Percentiles rank a stretch among this genome's conserved stretches.
Evolutionary conservation across 2,888 invertebrate genomes (phyloP).

Genomic region (Onthophagus sagittarius): DNA sequence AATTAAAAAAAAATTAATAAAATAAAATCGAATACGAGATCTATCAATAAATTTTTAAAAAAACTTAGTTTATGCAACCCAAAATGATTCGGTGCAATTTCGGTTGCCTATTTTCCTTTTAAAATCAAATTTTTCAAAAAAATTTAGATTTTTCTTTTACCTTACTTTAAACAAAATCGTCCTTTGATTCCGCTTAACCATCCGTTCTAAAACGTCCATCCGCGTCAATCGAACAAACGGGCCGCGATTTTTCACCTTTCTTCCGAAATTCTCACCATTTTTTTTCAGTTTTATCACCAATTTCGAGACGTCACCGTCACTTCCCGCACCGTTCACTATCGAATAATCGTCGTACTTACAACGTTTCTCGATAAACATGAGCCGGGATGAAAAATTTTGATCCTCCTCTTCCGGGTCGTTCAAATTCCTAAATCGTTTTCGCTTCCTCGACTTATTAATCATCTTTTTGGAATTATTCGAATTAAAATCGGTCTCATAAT

Average conservation of each 20-base stretch:
- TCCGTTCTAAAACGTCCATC: slow-evolving; percentile 24
- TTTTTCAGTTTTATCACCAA: slow-evolving; percentile 29
- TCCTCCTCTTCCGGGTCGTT: slow-evolving; percentile 27
- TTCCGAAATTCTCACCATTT: slow-evolving; percentile 14
- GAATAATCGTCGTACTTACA: slow-evolving; percentile 23
- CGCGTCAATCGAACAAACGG: slow-evolving; percentile 27
- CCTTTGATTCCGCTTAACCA: slow-evolving; percentile 21
- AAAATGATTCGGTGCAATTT: neutral
- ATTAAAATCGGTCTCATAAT: neutral
- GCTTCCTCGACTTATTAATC: slow-evolving; percentile 16
- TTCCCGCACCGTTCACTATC: slow-evolving; percentile 26
- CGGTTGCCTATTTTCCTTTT: neutral
- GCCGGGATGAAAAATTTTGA: neutral
- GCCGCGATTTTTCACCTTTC: neutral
- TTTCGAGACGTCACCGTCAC: slow-evolving; percentile 26
- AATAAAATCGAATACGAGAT: too few relatives aligned
- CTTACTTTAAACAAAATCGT: neutral
- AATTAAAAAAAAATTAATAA: too few relatives aligned
- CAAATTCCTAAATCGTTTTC: slow-evolving; percentile 28
- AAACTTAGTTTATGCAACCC: neutral
- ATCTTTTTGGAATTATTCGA: slow-evolving; percentile 15
- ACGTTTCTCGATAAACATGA: neutral
- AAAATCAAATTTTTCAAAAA: neutral
- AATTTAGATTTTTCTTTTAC: neutral
- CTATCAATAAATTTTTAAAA: too few relatives aligned